These are phyloP conservation scores for Eudyptes chrysolophus DNA, from an alignment of 2,113 vertebrate species.

Conservation along the genomic window DNA sequence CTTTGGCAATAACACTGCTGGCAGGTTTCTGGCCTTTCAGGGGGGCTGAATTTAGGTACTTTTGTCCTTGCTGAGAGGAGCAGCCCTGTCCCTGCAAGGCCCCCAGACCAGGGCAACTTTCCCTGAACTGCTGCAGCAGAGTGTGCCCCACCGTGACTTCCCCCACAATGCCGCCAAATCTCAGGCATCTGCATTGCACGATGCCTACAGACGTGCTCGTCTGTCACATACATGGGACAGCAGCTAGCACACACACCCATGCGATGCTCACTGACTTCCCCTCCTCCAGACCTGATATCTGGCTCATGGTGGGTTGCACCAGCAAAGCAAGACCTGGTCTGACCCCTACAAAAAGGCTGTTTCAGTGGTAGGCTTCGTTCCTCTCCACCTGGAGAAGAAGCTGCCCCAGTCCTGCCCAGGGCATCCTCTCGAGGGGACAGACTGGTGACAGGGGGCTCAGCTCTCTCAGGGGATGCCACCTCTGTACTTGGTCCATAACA, in stretches of 20 bases:
- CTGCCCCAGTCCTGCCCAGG: not conserved
- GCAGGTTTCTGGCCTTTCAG: not conserved
- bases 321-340: not conserved
- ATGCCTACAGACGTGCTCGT: fast-evolving
- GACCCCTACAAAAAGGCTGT: not conserved
- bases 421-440: not conserved
- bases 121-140: not conserved
- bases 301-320: not conserved
- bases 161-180: not conserved
- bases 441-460: not conserved
- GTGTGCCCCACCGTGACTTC: fast-evolving
- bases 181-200: fast-evolving
- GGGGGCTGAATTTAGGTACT: not conserved
- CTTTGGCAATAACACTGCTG: not conserved
- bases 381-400: not conserved
- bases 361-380: not conserved
- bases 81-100: not conserved
- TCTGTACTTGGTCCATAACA: not conserved
- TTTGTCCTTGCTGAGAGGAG: not conserved
- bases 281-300: not conserved
- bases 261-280: not conserved
- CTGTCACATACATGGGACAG: fast-evolving
- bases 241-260: fast-evolving
- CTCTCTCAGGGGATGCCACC: not conserved
- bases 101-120: not conserved